Base-by-base conservation (phyloP, 1,140 invertebrate species). In the Drosophila hydei region DNA sequence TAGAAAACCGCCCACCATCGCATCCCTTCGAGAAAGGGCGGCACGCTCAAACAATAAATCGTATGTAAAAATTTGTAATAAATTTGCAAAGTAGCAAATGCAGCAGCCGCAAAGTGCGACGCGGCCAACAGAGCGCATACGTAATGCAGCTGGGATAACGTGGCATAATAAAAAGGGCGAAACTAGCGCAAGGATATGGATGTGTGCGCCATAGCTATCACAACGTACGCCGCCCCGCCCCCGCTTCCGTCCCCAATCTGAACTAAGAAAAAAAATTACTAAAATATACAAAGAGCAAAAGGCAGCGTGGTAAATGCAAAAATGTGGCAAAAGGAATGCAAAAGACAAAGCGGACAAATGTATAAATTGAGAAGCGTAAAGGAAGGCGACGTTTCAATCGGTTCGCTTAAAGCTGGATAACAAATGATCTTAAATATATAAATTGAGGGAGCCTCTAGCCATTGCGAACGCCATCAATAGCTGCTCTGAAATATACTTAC, bases 31-130 rank as follows among this genome's bases (percentile, higher is more conserved):
- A 12, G 45, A n/a, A n/a, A 33, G 48, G 45, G 72, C 63, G 45
- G 69, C 74, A 72, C 59, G 81, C 81, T 75, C 81, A 69, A 72
- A 85, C 81, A 87, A 85, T 85, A 85, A 85, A 85, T 85, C 81
- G 81, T 87, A 85, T 85, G 81, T 85, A 85, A 80, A 87, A 85
- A 85, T 85, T 85, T 88, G 81, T 85, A 87, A 87, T 85, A 85
- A 85, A 85, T 85, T 87, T 77, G 81, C 81, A 85, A 85, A 85
- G 81, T 87, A 87, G 81, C 81, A 85, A 85, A 80, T 81, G 81
- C 81, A 87, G 81, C 81, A 76, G 65, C 75, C 60, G 36, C 69
- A 71, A 64, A 84, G 77, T 62, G 68, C 52, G 58, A 61, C 52
- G 54, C 50, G 61, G 70, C 69, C 65, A 75, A 81, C 74, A 65